phyloP scores from a whole-genome alignment of 2,888 invertebrate species.

The Byasa hedistus region DNA sequence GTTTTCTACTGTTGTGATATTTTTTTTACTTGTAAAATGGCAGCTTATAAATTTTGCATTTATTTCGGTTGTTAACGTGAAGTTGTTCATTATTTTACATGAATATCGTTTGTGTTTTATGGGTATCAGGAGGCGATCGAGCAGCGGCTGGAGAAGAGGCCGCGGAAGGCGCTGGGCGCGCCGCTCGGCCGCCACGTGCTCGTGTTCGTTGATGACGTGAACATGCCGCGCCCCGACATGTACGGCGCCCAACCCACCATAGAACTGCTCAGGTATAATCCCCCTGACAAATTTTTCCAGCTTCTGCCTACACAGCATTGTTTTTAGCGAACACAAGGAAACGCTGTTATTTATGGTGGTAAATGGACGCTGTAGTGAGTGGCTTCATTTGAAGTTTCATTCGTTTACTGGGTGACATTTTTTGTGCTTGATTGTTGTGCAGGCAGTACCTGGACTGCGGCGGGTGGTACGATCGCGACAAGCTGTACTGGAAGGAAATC shows the following conservation, averaged over 20 bases:
- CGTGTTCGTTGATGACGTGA: conserved; percentile 94
- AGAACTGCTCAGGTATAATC: conserved; percentile 86
- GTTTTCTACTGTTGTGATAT: too few species aligned
- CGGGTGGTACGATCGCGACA: conserved; percentile 93
- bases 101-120: background rate
- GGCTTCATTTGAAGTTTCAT: too few species aligned
- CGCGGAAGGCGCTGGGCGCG: conserved; percentile 88
- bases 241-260: conserved; percentile 96
- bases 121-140: conserved; percentile 87
- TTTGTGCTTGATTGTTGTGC: conserved; percentile 29
- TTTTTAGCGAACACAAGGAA: too few species aligned
- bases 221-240: conserved; percentile 92
- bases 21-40: too few species aligned
- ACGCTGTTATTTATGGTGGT: too few species aligned
- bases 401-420: too few species aligned
- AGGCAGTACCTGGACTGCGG: conserved; percentile 87
- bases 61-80: too few species aligned
- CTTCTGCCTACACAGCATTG: too few species aligned
- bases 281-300: too few species aligned
- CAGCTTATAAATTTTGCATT: too few species aligned
- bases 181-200: conserved; percentile 90
- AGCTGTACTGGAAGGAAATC: conserved; percentile 93
- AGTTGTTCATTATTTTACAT: background rate
- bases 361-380: too few species aligned
- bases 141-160: conserved; percentile 89